Evolutionary conservation across 2,888 invertebrate genomes (phyloP), one percentile per base, ranked within the genome.

Genomic region (Mesorhabditis sp.): DNA sequence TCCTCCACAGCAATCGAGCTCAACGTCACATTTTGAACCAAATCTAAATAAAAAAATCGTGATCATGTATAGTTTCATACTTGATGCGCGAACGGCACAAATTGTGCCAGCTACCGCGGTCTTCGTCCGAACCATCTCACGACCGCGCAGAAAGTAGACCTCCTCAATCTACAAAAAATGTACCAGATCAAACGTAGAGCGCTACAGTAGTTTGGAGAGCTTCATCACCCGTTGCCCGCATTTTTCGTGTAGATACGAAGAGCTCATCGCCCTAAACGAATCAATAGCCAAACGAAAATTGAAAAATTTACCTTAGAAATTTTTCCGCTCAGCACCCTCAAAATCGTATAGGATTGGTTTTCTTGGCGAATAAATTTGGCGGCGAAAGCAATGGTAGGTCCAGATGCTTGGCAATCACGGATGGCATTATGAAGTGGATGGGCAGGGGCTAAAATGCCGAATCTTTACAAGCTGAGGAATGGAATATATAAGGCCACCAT

Each of bases 91-190:
- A 58, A 83, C 70, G 5, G 79, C 82, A 69, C 80, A 81, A 42
- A 83, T 72, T 58, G 73, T 68, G 10, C 83, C 83, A 65, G 81
- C 76, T 4, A 78, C 72, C 6, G 77, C 82, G 7, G 67, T 63
- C 44, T 92, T 90, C 58, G 95, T 89, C 0, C 88, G 86, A 86
- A 93, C 92, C 69, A 96, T 86, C 82, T 97, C 96, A 79, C 93
- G 90, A 5, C 97, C 98, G 92, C 96, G 93, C 72, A 97, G 89
- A 78, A 95, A 88, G 85, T 93, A 98, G 1, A 98, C 87, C 73
- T 92, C 90, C 66, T 91, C 90, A 10, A 96, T 89, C 41, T 50
- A 50, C 7, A 50, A 50, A 50, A 50, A n/a, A 50, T 50, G 7
- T 13, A 50, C 2, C 58, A 50, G 7, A 50, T 50, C 58, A 50